Evolutionary conservation across 1,140 invertebrate species (phyloP), one percentile per base, ranked within the genome.

Genomic region (Paramacrobiotus metropolitanus): DNA sequence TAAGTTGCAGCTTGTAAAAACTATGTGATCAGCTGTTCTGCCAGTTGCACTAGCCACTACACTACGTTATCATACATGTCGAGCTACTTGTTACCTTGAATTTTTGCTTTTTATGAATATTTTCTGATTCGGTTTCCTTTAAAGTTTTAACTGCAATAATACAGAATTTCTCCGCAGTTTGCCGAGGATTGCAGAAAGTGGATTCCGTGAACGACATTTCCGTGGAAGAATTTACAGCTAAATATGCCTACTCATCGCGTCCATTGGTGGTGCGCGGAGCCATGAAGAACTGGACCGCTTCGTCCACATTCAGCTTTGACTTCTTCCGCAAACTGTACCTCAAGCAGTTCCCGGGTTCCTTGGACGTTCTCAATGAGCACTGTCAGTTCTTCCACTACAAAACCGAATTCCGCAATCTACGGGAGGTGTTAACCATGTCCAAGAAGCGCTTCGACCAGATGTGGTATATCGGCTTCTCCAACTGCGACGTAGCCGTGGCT

Each of bases 331-430:
- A 81, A 1, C 72, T 91, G 30, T 91, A 90, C 71, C 61, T 66
- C 0, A 69, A 70, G 28, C 64, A 68, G 2, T 55, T 55, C 28
- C 48, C 48, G 15, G 55, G 62, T 1, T 31, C 64, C 1, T 15
- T 55, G 48, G 48, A 55, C 28, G 48, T 55, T 15, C 15, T 55
- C 4, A 34, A 62, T 24, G 66, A 65, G 30, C 70, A 74, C 31
- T 94, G 90, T 67, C 89, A 91, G 70, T 94, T 91, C 71, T 87
- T 93, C 68, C 84, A 86, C 0, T 94, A 93, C 70, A 81, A 87
- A 70, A 91, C 87, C 0, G 85, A 86, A 60, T 86, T 91, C 67
- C 72, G 73, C 18, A 81, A 76, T 48, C 73, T 93, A 0, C 70
- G 74, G 45, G 83, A 92, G 62, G 86, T 85, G 1, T 81, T 93